phyloP scores from a whole-genome alignment of 2,888 invertebrate species.

The Drosophila prostipennis region DNA sequence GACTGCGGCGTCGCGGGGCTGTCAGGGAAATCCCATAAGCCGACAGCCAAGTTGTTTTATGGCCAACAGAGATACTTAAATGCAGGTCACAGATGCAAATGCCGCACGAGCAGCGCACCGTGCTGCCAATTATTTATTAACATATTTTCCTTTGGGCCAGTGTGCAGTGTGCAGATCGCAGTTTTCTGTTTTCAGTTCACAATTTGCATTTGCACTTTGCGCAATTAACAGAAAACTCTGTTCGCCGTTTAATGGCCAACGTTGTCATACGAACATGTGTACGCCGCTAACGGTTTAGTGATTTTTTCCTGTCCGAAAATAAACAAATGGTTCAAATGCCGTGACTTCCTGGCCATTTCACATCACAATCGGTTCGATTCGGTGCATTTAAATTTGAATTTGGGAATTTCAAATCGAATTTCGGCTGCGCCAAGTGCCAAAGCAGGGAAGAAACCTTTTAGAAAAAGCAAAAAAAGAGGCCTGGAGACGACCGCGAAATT shows the following conservation, averaged over 20 bases:
- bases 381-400: slow-evolving; percentile 75
- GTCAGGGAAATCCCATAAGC: slow-evolving; percentile 75
- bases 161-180: no score
- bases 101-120: background rate
- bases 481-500: slow-evolving; percentile 69
- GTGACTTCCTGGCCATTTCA: slow-evolving; percentile 77
- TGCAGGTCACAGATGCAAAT: slow-evolving; percentile 46
- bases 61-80: slow-evolving; percentile 28
- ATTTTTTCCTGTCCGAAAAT: background rate
- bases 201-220: slow-evolving; percentile 43
- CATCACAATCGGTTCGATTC: slow-evolving; percentile 22
- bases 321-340: slow-evolving; percentile 78
- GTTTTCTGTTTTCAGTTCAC: slow-evolving; percentile 3
- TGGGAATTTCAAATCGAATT: slow-evolving; percentile 76
- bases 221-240: slow-evolving; percentile 57
- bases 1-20: slow-evolving; percentile 63
- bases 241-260: slow-evolving; percentile 34
- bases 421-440: slow-evolving; percentile 65
- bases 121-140: slow-evolving; percentile 51
- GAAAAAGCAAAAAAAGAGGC: slow-evolving; percentile 23
- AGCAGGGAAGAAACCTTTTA: slow-evolving; percentile 41
- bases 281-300: slow-evolving; percentile 66
- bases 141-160: slow-evolving; percentile 32
- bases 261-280: slow-evolving; percentile 36
- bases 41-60: slow-evolving; percentile 59